A percentile compares a stretch with the other conserved stretches of the same genome.
Conservation (phyloP, 2,797 vertebrate genomes). For the Threskiornis aethiopicus region DNA sequence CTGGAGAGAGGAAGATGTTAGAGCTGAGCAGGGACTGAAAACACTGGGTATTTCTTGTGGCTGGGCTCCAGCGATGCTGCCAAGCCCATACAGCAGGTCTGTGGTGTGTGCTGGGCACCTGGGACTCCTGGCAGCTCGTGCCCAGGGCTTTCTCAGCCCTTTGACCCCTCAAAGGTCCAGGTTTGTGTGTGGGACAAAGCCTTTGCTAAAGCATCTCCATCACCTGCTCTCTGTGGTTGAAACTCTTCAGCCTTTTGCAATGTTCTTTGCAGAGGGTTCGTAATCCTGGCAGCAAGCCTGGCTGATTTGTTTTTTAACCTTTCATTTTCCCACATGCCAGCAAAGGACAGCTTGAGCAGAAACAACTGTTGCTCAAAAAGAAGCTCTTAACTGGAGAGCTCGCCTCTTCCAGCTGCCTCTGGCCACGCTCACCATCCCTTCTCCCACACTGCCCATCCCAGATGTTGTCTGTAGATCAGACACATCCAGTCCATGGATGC, state of each 20-base stretch:
- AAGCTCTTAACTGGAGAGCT: background rate
- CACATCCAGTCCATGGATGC: background rate
- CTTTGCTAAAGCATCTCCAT: background rate
- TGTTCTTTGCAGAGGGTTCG: background rate
- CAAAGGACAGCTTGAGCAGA: background rate
- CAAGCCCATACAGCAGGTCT: background rate
- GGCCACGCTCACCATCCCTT: background rate
- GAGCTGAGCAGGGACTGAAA: background rate
- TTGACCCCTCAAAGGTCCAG: background rate
- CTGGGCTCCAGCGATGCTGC: accelerated
- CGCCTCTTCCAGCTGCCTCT: background rate
- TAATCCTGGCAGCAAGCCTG: background rate
- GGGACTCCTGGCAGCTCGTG: background rate
- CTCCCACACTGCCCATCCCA: background rate
- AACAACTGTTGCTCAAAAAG: background rate
- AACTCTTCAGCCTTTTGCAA: background rate
- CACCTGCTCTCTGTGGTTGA: background rate
- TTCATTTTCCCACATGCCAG: background rate
- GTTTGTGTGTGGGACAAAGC: background rate
- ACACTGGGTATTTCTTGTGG: background rate
- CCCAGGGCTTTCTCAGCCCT: background rate
- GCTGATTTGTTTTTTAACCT: background rate
- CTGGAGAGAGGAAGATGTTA: background rate
- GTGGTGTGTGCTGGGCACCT: background rate
- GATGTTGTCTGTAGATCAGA: background rate